These are phyloP conservation scores for Serinus canaria DNA, from an alignment of 2,113 vertebrate genomes.

Conservation along the genomic window DNA sequence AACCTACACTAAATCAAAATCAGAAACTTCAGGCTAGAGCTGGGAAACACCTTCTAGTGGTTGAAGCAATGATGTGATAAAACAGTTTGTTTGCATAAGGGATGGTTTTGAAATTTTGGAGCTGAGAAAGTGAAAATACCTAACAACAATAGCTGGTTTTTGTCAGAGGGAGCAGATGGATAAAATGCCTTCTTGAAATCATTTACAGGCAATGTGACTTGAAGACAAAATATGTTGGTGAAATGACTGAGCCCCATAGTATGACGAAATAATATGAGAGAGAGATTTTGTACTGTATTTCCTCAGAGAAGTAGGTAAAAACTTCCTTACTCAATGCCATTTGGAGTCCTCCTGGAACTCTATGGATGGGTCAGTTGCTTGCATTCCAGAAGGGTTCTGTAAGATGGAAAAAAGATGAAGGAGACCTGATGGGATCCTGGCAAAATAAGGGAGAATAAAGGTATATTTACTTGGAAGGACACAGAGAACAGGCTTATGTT, in stretches of 20 bases:
- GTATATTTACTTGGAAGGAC: background rate
- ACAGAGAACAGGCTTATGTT: background rate
- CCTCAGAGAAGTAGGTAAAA: background rate
- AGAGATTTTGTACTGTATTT: background rate
- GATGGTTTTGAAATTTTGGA: background rate
- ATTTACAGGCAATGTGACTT: background rate
- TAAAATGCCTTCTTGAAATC: background rate
- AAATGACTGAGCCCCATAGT: background rate
- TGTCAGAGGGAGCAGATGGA: background rate
- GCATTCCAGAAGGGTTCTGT: background rate
- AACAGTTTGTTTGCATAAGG: background rate
- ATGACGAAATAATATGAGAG: background rate
- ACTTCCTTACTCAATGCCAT: background rate
- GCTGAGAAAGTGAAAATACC: background rate
- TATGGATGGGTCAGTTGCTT: rapidly evolving
- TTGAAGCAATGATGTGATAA: background rate
- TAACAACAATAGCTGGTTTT: background rate
- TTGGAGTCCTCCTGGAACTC: background rate
- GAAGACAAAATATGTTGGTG: background rate
- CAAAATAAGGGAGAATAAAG: background rate
- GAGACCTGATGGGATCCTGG: background rate
- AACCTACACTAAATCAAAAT: background rate
- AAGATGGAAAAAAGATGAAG: background rate
- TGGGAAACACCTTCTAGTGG: background rate
- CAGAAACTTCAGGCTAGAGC: background rate